Evolutionary conservation across 2,113 vertebrate species (phyloP), one percentile per base, ranked within the genome.

Genomic region (Amazona guildingii): DNA sequence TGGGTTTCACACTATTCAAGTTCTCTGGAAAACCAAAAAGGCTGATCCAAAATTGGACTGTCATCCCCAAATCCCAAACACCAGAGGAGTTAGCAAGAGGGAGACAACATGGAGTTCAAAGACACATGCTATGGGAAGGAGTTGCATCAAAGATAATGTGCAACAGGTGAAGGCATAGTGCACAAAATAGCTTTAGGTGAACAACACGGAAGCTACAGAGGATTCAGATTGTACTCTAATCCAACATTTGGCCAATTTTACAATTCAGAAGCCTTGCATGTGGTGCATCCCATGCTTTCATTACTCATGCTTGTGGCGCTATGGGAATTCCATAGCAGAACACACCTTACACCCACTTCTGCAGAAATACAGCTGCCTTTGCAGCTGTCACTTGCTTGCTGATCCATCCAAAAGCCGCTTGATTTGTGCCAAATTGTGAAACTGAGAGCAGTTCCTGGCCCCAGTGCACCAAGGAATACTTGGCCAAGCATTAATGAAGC

Each of bases 291-390:
- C 3, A 1, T 39, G 39, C 28, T 61, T 91, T 63, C 20, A 11
- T 27, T 76, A 24, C 15, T 78, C 4, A 1, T 31, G 19, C 23
- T 57, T 0, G 0, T 43, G 17, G 10, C 1, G 0, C 24, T 44
- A 28, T 8, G 27, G 23, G 15, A 39, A 27, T 28, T 29, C 31
- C 16, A 5, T 1, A 4, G 20, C 9, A 59, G 51, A 63, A 17
- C 12, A 16, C 1, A 3, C 8, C 1, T 3, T n/a, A n/a, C 41
- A 23, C 7, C 20, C 19, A 44, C 13, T 3, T 64, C 52, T 63
- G n/a, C 44, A 13, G 12, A 82, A 66, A 46, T 8, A 31, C 6
- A 62, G 13, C 37, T 63, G 37, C 37, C 17, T 83, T 70, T 72
- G 76, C 37, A 64, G 18, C 6, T 77, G 57, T 9, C 80, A 28